Percentiles rank a stretch among this genome's conserved stretches.
These are phyloP conservation scores for Chloroclysta siterata DNA, from an alignment of 2,888 invertebrate species.

Conservation along the genomic window DNA sequence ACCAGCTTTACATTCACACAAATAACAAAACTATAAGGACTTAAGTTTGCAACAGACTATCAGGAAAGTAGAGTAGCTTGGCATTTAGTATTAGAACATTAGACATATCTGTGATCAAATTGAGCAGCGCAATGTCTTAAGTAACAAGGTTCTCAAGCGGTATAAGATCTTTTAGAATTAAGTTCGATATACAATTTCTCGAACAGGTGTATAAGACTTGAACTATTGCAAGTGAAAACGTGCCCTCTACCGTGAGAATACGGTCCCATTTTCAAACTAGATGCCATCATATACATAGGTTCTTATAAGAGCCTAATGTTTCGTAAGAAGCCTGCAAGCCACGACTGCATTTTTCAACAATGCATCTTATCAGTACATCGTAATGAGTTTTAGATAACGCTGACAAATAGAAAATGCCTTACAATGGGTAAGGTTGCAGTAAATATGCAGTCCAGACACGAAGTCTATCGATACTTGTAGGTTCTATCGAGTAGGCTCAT, in stretches of 20 bases:
- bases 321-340: slow-evolving; percentile 56
- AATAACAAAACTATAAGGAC: background rate
- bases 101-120: slow-evolving; percentile 42
- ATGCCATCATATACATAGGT: slow-evolving; percentile 49
- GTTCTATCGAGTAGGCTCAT: slow-evolving; percentile 57
- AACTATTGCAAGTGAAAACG: slow-evolving; percentile 48
- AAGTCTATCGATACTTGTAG: slow-evolving; percentile 59
- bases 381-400: slow-evolving; percentile 38
- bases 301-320: slow-evolving; percentile 65
- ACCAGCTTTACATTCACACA: background rate
- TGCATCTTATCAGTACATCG: slow-evolving; percentile 47
- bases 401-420: slow-evolving; percentile 55
- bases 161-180: slow-evolving; percentile 61
- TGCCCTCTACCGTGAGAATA: slow-evolving; percentile 49
- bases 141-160: slow-evolving; percentile 55
- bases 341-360: slow-evolving; percentile 51
- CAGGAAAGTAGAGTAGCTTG: slow-evolving; percentile 59
- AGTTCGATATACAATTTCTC: slow-evolving; percentile 73
- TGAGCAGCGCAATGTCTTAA: slow-evolving; percentile 59
- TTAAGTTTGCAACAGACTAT: slow-evolving; percentile 4
- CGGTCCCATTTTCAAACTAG: slow-evolving; percentile 52
- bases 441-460: slow-evolving; percentile 51
- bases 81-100: slow-evolving; percentile 67
- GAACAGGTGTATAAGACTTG: slow-evolving; percentile 71
- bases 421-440: slow-evolving; percentile 59